A percentile compares a stretch with the other conserved stretches of the same genome.
Conservation (phyloP, 2,113 vertebrate species). For the Pseudolaguvia tuberculata region DNA sequence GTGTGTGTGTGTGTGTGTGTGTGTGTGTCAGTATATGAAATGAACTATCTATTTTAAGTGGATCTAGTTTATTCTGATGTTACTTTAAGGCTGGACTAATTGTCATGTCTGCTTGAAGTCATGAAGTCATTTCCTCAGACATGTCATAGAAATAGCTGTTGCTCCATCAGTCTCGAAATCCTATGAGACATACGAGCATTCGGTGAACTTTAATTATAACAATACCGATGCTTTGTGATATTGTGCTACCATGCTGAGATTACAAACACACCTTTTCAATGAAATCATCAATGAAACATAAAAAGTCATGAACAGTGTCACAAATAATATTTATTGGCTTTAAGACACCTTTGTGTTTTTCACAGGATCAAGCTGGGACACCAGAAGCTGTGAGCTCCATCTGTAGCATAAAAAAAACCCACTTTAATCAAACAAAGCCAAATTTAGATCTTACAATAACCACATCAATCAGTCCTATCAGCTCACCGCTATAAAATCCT, state of each 20-base stretch:
- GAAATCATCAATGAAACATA: no score
- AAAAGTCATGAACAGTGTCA: no score
- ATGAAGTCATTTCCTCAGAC: background rate
- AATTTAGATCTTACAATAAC: slow-evolving; percentile 4
- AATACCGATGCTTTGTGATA: background rate
- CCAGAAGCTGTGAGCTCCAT: background rate
- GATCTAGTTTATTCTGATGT: background rate
- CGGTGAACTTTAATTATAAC: background rate
- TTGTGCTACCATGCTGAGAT: no score
- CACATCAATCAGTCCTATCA: slow-evolving; percentile 2
- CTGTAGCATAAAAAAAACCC: background rate
- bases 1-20: background rate
- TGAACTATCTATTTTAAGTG: background rate
- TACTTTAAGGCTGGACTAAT: background rate
- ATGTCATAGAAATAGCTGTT: background rate
- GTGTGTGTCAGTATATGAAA: background rate
- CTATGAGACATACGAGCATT: background rate
- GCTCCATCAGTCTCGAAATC: background rate
- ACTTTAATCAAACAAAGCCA: slow-evolving; percentile 11
- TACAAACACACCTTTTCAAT: background rate
- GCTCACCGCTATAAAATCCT: background rate
- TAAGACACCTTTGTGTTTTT: no score
- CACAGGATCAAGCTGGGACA: background rate
- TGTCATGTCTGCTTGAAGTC: background rate
- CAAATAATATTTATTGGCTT: no score